phyloP scores from a whole-genome alignment of 2,888 invertebrate species.

The Hyposoter didymator region DNA sequence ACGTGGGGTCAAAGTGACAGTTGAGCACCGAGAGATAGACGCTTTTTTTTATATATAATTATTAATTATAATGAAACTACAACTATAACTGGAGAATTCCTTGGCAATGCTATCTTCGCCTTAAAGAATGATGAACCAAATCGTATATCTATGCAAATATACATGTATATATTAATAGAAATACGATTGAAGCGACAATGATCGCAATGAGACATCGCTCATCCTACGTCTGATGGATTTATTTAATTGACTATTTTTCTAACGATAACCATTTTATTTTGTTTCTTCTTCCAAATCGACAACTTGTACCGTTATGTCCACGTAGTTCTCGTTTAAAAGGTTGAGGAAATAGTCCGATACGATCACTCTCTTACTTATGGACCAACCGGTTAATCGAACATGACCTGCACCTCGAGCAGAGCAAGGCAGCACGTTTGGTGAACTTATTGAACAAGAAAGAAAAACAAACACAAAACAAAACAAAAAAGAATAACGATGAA shows the following conservation, averaged over 20 bases:
- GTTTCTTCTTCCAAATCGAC: slow-evolving; percentile 46
- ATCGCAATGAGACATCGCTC: slow-evolving; percentile 2
- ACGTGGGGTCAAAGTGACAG: slow-evolving; percentile 57
- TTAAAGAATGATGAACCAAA: slow-evolving; percentile 28
- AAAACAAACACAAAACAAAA: slow-evolving; percentile 40
- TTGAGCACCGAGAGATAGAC: slow-evolving; percentile 33
- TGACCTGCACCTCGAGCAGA: slow-evolving; percentile 73
- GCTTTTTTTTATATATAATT: slow-evolving; percentile 28
- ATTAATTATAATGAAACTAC: slow-evolving; percentile 38
- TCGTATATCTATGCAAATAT: background rate
- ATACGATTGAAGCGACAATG: background rate
- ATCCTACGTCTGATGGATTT: slow-evolving; percentile 18
- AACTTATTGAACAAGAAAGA: slow-evolving; percentile 51
- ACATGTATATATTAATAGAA: background rate
- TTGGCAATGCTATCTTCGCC: slow-evolving; percentile 60
- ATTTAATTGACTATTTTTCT: background rate
- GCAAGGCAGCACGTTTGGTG: slow-evolving; percentile 73
- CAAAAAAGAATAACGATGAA: slow-evolving; percentile 36
- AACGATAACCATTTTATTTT: slow-evolving; percentile 16
- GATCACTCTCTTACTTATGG: slow-evolving; percentile 74
- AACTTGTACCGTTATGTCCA: slow-evolving; percentile 49
- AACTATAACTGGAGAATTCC: slow-evolving; percentile 41
- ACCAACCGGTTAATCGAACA: slow-evolving; percentile 74
- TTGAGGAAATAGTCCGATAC: slow-evolving; percentile 67
- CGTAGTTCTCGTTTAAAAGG: slow-evolving; percentile 62